Percentiles rank a stretch among this genome's conserved stretches.
These are phyloP conservation scores for Drosophila funebris DNA, from an alignment of 1,140 invertebrate species.

Conservation along the genomic window DNA sequence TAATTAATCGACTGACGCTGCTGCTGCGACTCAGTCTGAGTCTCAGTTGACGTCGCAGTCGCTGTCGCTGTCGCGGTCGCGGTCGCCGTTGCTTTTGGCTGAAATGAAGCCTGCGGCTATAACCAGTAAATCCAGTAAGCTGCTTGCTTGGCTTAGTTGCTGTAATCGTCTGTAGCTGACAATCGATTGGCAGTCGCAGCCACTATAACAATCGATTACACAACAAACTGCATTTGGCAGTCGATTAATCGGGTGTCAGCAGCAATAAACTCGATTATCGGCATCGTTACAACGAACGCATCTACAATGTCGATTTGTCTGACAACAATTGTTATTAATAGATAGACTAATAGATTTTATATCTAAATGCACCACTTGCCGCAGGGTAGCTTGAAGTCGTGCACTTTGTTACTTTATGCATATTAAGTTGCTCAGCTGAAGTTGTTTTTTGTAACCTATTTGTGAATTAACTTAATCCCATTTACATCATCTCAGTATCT, in stretches of 20 bases:
- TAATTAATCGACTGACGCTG: conserved; percentile 47
- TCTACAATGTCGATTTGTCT: too few relatives aligned
- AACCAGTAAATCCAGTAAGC: neutral
- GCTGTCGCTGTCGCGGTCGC: neutral
- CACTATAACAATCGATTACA: conserved; percentile 26
- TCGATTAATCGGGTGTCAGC: conserved; percentile 5
- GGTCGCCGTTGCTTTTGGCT: conserved; percentile 11
- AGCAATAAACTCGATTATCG: neutral
- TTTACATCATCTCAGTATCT: too few relatives aligned
- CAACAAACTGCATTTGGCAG: conserved; percentile 16
- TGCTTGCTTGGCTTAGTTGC: conserved; percentile 6
- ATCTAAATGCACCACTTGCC: too few relatives aligned
- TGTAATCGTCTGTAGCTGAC: conserved; percentile 37
- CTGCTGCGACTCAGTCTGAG: neutral
- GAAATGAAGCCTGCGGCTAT: conserved; percentile 21
- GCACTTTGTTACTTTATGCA: too few relatives aligned
- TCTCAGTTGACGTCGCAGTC: neutral
- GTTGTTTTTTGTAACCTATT: too few relatives aligned
- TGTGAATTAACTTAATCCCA: too few relatives aligned
- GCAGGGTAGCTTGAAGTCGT: too few relatives aligned
- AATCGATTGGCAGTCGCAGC: conserved; percentile 26
- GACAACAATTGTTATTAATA: too few relatives aligned
- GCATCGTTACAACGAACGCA: neutral
- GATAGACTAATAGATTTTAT: too few relatives aligned
- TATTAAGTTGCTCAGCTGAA: too few relatives aligned